A percentile compares a stretch with the other conserved stretches of the same genome.
phyloP scores from a whole-genome alignment of 2,888 invertebrate genomes.

The Diploptera punctata region DNA sequence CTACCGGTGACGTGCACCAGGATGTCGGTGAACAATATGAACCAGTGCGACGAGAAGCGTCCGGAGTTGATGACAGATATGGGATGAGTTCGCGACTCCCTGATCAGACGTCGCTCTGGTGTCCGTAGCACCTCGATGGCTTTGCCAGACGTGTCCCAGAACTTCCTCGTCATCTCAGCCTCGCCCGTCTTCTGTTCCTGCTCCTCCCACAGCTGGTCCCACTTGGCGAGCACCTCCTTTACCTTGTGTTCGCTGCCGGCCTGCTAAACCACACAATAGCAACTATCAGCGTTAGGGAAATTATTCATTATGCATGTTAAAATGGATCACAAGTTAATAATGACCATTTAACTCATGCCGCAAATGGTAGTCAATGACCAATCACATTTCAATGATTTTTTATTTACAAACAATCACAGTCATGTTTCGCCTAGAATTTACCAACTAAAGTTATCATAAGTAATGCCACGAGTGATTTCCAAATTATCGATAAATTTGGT shows the following conservation, averaged over 20 bases:
- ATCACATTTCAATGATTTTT: no score
- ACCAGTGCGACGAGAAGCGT: slow-evolving; percentile 79
- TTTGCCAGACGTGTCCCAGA: slow-evolving; percentile 77
- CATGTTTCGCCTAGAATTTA: no score
- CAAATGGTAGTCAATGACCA: no score
- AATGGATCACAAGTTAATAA: no score
- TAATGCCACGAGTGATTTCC: no score
- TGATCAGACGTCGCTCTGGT: slow-evolving; percentile 74
- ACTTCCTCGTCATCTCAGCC: slow-evolving; percentile 72
- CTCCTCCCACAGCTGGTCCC: slow-evolving; percentile 68
- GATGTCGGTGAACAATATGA: slow-evolving; percentile 81
- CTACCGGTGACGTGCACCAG: slow-evolving; percentile 78
- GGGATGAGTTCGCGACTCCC: slow-evolving; percentile 76
- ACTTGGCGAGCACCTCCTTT: slow-evolving; percentile 62
- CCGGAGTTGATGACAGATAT: slow-evolving; percentile 73
- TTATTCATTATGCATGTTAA: no score
- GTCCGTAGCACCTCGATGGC: slow-evolving; percentile 66
- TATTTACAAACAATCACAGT: no score
- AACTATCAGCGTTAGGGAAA: no score
- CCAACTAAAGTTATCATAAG: no score
- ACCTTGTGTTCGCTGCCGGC: slow-evolving; percentile 51
- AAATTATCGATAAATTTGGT: no score
- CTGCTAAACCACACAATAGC: no score
- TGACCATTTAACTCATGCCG: no score
- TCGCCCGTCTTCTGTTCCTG: slow-evolving; percentile 63